These are phyloP conservation scores for Lamprotornis superbus DNA, from an alignment of 2,113 vertebrate genomes.

Conservation along the genomic window DNA sequence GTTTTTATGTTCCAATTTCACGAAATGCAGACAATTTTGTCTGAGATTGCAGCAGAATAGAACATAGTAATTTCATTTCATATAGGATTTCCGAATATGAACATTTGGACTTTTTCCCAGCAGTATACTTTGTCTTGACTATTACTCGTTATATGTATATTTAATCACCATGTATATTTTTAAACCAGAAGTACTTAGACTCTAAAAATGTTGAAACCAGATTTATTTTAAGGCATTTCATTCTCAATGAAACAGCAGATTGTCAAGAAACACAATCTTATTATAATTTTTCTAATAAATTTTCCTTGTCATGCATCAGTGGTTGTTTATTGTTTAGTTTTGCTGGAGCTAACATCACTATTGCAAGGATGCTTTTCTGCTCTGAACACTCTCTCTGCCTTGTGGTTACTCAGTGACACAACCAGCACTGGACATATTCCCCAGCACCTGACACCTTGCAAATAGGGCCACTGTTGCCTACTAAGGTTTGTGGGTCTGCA, in stretches of 20 bases:
- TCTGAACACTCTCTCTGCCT: not conserved
- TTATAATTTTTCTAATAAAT: not conserved
- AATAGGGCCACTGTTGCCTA: not conserved
- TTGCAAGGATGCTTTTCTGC: not conserved
- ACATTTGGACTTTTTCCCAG: conserved; percentile 3
- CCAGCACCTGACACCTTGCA: not conserved
- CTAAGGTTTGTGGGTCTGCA: not conserved
- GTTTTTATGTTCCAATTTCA: not conserved
- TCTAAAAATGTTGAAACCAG: not conserved
- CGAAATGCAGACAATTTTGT: not conserved
- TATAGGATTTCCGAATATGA: not conserved
- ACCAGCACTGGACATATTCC: not conserved
- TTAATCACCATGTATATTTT: not conserved
- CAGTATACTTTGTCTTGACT: not conserved
- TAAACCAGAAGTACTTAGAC: not conserved
- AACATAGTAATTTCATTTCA: not conserved
- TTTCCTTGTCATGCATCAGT: not conserved
- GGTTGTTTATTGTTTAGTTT: not conserved
- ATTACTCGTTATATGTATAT: not conserved
- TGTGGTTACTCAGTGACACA: not conserved
- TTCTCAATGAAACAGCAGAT: not conserved
- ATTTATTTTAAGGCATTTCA: not conserved
- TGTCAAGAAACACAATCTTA: not conserved
- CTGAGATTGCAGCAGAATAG: not conserved
- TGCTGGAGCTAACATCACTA: not conserved